Conservation (phyloP, 30 jellyfish, hydroid and myxozoan species). For the Catostylus mosaicus region DNA sequence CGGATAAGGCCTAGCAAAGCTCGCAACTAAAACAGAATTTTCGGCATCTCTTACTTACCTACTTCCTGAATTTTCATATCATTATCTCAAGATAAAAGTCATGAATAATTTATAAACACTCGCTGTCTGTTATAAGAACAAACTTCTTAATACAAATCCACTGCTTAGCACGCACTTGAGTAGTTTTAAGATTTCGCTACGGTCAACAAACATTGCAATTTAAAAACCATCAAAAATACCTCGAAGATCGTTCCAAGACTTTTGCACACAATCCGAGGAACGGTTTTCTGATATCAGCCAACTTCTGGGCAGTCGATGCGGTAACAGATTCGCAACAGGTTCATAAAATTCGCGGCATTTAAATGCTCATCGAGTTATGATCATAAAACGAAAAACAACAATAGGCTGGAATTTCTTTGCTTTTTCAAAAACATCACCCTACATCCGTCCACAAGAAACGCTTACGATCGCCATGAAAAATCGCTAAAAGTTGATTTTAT, state of each 20-base stretch:
- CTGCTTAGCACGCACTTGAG: background rate
- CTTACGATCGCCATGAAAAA: background rate
- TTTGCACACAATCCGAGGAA: too few relatives aligned
- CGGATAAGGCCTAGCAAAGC: too few relatives aligned
- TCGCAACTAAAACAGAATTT: too few relatives aligned
- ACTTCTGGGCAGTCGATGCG: too few relatives aligned
- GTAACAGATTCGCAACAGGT: constrained; percentile 15
- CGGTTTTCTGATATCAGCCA: too few relatives aligned
- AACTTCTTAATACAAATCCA: background rate
- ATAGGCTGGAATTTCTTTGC: constrained; percentile 31
- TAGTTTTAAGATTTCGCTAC: background rate
- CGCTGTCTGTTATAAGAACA: background rate
- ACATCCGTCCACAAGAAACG: background rate
- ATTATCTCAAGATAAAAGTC: background rate
- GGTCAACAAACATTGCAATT: constrained; percentile 6
- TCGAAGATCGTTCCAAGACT: too few relatives aligned
- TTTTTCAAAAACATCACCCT: background rate
- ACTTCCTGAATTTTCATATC: too few relatives aligned
- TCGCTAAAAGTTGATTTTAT: constrained; percentile 5
- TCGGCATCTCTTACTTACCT: too few relatives aligned
- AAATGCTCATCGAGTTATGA: background rate
- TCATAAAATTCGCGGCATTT: constrained; percentile 32
- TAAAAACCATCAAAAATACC: constrained; percentile 28
- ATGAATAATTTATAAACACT: background rate
- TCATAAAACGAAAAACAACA: constrained; percentile 13